These are phyloP conservation scores for Seriola aureovittata DNA, from an alignment of 2,113 vertebrate species.

Conservation along the genomic window DNA sequence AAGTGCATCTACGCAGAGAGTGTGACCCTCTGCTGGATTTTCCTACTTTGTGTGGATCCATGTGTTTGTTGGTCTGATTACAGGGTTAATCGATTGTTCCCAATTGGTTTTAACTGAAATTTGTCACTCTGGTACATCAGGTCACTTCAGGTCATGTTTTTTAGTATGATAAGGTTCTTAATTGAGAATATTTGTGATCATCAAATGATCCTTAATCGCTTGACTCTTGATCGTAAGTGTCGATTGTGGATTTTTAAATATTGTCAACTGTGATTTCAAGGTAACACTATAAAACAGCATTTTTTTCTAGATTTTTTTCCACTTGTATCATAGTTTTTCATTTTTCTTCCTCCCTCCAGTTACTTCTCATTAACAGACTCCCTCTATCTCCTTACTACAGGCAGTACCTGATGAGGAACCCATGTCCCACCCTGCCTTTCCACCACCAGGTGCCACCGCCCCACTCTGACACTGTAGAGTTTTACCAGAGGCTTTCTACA, in stretches of 20 bases:
- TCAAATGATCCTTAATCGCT: no score
- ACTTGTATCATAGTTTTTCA: no score
- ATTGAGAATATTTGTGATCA: no score
- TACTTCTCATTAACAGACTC: neutral
- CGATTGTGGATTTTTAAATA: no score
- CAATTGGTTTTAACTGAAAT: neutral
- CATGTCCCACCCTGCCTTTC: slow-evolving; percentile 92
- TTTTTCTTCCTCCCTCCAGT: no score
- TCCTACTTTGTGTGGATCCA: slow-evolving; percentile 43
- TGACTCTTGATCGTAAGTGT: no score
- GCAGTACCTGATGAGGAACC: slow-evolving; percentile 95
- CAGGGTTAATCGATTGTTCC: slow-evolving; percentile 7
- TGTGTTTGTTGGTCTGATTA: neutral
- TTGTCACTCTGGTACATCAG: neutral
- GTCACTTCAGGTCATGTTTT: neutral
- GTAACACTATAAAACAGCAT: no score
- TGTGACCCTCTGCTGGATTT: neutral
- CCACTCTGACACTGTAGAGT: slow-evolving; percentile 93
- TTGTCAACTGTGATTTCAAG: no score
- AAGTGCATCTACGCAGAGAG: slow-evolving; percentile 22
- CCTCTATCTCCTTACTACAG: slow-evolving; percentile 66
- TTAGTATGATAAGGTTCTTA: no score
- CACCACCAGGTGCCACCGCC: slow-evolving; percentile 94
- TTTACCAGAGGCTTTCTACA: slow-evolving; percentile 94
- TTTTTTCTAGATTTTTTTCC: no score